Base-by-base conservation (phyloP, 2,797 vertebrate species). In the Takifugu ocellatus region DNA sequence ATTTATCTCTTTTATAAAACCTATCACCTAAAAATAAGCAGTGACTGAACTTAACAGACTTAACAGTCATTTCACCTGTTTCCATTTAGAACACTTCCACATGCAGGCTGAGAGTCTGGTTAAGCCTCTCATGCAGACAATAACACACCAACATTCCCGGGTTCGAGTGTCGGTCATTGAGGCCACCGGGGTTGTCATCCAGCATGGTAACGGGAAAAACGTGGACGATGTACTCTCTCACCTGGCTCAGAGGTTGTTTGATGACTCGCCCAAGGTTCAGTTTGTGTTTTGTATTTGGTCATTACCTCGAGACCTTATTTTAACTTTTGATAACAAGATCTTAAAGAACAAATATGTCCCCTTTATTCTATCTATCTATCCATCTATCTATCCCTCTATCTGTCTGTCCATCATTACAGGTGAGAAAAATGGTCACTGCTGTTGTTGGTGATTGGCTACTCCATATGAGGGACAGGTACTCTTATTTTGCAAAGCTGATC, bases 191-290 rank as follows among this genome's bases (percentile, higher is more conserved):
- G 70, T 89, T 0, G 94, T 96, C 66, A 90, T 99, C 81, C 94
- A 92, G 69, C 89, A 92, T 6, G 92, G 97, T 66, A 91, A 79
- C 0, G 94, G 84, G 4, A 97, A 93, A 73, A 93, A 93, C 0
- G 60, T 98, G 78, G 94, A 99, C 2, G 95, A 98, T 1, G 94
- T 98, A 45, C 82, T 98, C 3, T 94, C 94, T 50, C 96, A 99
- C 68, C 82, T 99, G 69, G 94, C 96, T 0, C 97, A 99, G 82
- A 93, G 95, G 15, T 90, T 98, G 16, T 98, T 99, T 61, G 97
- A 99, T 6, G 90, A 95, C 25, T 93, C 96, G 1, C 92, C 95
- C 3, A 94, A 96, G 94, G 97, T 96, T 85, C 60, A 54, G 1
- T 64, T 56, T 36, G 4, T 57, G 21, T 45, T 43, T 5, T 53